Base-by-base conservation (phyloP, 2,888 invertebrate species). In the Apotomis turbidana region DNA sequence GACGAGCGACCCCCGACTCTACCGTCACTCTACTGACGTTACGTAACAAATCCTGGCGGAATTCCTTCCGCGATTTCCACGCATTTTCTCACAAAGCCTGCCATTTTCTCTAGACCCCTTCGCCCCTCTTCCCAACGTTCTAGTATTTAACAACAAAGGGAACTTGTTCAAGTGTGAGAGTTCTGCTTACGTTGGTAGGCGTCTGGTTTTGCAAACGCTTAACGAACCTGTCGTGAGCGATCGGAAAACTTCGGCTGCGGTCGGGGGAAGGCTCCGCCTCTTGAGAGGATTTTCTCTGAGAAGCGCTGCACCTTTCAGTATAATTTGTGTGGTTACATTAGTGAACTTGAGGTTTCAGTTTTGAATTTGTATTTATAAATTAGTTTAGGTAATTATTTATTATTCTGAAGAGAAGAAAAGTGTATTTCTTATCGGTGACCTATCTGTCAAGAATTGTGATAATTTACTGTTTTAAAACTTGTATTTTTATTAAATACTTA, bases 41-140 rank as follows among this genome's bases (percentile, higher is more conserved):
- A 93, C 91, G 92, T 93, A 93, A 93, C 84, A 79, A 71, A 84
- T 90, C 90, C 91, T 91, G 86, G 79, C 77, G 78, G 77, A 55
- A 86, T 86, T 89, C 86, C 90, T 88, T 87, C 76, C 74, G 78
- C 79, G 77, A 78, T 85, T 83, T 85, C 78, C 85, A 83, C 81
- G 79, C 82, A 85, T 86, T 88, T 87, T 86, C 87, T 81, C 81
- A 73, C 69, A 75, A 60, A 71, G 4, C 55, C 49, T 38, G 58
- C 90, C 86, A 86, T 15, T 77, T 71, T 79, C 8, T 8, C 5
- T 41, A 73, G 88, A 87, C 74, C 87, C 80, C 13, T 82, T 78
- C 36, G 69, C n/a, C 77, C 74, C 77, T 73, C 75, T 76, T 38
- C 0, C 4, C 27, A 13, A n/a, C 57, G 57, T 1, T 44, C 62